A percentile compares a stretch with the other conserved stretches of the same genome.
Conservation (phyloP, 2,888 invertebrate species). For the Folsomia candida region DNA sequence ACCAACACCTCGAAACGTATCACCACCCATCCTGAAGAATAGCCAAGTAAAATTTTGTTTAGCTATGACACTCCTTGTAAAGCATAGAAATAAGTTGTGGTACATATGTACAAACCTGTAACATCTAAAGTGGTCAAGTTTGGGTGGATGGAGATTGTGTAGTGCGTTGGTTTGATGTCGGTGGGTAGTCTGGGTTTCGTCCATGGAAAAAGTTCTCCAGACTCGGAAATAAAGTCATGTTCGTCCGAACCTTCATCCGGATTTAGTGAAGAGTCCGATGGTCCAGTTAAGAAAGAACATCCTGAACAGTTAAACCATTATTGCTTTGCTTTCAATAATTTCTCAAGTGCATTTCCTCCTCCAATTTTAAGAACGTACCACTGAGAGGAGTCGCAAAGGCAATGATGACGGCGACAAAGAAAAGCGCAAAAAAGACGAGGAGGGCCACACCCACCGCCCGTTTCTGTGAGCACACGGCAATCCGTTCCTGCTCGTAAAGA, state of each 20-base stretch:
- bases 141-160: slow-evolving; percentile 86
- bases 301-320: slow-evolving; percentile 30
- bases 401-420: slow-evolving; percentile 79
- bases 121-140: slow-evolving; percentile 86
- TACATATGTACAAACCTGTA: slow-evolving; percentile 64
- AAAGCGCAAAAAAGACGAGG: slow-evolving; percentile 73
- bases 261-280: slow-evolving; percentile 27
- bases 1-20: slow-evolving; percentile 80
- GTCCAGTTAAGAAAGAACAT: slow-evolving; percentile 43
- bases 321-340: background rate
- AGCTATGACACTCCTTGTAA: no score
- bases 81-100: slow-evolving; percentile 41
- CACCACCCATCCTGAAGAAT: slow-evolving; percentile 71
- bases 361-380: slow-evolving; percentile 47
- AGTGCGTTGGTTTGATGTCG: slow-evolving; percentile 75
- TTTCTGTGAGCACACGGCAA: slow-evolving; percentile 83
- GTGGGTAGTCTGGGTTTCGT: slow-evolving; percentile 70
- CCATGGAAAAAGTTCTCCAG: slow-evolving; percentile 75
- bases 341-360: background rate
- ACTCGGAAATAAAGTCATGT: slow-evolving; percentile 64
- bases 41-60: background rate
- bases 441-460: slow-evolving; percentile 78
- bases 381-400: slow-evolving; percentile 80
- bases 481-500: slow-evolving; percentile 70
- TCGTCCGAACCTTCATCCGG: slow-evolving; percentile 36